phyloP scores from a whole-genome alignment of 2,113 vertebrate genomes.

The Potamarius usumacintae region DNA sequence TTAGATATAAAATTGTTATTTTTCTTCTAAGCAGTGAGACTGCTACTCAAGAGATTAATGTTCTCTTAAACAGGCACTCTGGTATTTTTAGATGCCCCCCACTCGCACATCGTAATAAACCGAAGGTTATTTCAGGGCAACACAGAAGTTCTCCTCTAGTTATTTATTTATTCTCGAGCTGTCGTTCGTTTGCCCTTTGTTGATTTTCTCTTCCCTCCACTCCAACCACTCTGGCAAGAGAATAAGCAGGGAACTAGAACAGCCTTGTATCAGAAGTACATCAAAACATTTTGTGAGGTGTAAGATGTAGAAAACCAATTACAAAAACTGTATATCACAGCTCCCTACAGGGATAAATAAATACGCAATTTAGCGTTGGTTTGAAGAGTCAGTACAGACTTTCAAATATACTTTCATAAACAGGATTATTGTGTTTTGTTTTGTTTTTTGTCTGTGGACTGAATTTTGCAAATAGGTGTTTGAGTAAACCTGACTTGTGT shows the following conservation, averaged over 20 bases:
- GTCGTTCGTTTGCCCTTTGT: constrained; percentile 11
- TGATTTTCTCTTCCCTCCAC: constrained; percentile 32
- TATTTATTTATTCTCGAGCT: constrained; percentile 45
- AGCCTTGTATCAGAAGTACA: constrained; percentile 6
- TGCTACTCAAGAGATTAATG: constrained; percentile 30
- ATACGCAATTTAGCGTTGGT: neutral
- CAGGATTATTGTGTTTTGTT: neutral
- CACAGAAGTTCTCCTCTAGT: constrained; percentile 21
- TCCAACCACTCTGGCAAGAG: constrained; percentile 5
- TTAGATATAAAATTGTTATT: neutral
- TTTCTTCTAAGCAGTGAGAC: constrained; percentile 23
- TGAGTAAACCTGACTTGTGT: constrained; percentile 10
- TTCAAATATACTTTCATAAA: constrained; percentile 13
- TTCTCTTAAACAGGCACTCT: neutral
- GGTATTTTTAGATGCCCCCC: constrained; percentile 22
- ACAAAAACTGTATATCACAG: constrained; percentile 16
- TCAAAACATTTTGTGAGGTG: constrained; percentile 11
- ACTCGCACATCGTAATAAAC: constrained; percentile 15
- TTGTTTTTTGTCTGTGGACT: neutral
- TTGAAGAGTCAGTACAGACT: neutral
- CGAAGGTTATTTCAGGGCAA: neutral
- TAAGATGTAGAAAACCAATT: constrained; percentile 23
- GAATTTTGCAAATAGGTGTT: neutral
- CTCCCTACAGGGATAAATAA: neutral
- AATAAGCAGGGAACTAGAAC: constrained; percentile 20